A percentile compares a stretch with the other conserved stretches of the same genome.
Evolutionary conservation across 2,113 vertebrate species (phyloP).

Genomic region (Myrmecophaga tridactyla): DNA sequence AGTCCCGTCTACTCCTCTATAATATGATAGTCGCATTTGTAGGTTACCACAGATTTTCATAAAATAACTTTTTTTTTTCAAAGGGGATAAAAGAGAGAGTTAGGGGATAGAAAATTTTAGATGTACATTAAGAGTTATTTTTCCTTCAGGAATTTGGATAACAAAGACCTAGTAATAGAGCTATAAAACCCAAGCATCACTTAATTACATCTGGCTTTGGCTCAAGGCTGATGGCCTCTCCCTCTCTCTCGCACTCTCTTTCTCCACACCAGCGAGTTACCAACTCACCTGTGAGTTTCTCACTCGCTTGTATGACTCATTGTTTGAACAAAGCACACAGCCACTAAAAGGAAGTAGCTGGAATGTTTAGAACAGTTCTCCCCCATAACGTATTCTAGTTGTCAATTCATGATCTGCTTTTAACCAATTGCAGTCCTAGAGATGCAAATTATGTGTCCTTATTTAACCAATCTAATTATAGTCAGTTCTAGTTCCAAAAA

Average conservation of each 20-base stretch:
- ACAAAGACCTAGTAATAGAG: background rate
- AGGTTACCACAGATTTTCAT: background rate
- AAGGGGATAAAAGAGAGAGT: background rate
- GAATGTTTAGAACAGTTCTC: background rate
- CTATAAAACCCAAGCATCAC: background rate
- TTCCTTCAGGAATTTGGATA: background rate
- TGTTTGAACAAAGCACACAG: background rate
- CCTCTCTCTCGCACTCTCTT: too few relatives aligned
- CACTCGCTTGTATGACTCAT: background rate
- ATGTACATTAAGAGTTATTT: background rate
- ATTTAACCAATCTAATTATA: background rate
- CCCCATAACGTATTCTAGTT: background rate
- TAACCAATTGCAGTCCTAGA: background rate
- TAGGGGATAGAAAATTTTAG: background rate
- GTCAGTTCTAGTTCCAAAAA: background rate
- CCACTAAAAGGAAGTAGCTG: background rate
- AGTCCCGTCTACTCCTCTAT: background rate
- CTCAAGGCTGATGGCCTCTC: too few relatives aligned
- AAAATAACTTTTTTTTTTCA: background rate
- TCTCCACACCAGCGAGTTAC: background rate
- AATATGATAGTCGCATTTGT: background rate
- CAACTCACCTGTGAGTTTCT: background rate
- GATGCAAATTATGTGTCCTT: background rate
- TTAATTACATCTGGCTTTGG: background rate
- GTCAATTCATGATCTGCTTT: background rate